These are phyloP conservation scores for Siniperca scherzeri DNA, from an alignment of 2,797 vertebrate genomes.

Conservation along the genomic window DNA sequence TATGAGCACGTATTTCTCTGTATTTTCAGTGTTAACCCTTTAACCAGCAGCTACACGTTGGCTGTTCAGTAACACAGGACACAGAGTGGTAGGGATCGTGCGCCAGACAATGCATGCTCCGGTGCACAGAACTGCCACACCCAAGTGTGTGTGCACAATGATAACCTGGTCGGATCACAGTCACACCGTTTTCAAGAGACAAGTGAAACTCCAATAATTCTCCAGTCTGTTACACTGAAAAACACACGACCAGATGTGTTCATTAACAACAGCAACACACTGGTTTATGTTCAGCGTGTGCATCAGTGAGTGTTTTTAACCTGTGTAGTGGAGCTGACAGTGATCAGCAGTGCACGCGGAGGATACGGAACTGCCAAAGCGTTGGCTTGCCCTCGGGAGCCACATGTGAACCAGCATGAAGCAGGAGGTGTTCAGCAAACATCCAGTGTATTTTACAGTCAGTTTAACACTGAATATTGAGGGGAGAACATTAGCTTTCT, in stretches of 20 bases:
- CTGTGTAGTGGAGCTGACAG: neutral
- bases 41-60: too few relatives aligned
- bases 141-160: too few relatives aligned
- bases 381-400: neutral
- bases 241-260: constrained; percentile 9
- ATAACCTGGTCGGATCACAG: neutral
- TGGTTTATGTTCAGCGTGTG: neutral
- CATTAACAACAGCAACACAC: neutral
- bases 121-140: too few relatives aligned
- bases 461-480: neutral
- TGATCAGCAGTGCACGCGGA: neutral
- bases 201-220: too few relatives aligned
- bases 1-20: too few relatives aligned
- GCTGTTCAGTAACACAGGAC: too few relatives aligned
- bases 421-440: neutral
- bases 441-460: too few relatives aligned
- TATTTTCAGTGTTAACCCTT: too few relatives aligned
- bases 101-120: too few relatives aligned
- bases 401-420: too few relatives aligned
- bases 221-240: neutral
- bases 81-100: too few relatives aligned
- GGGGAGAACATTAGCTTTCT: neutral
- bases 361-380: neutral
- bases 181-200: neutral
- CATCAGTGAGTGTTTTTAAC: neutral